Conservation (phyloP, 2,888 invertebrate species). For the Papilio gigon region DNA sequence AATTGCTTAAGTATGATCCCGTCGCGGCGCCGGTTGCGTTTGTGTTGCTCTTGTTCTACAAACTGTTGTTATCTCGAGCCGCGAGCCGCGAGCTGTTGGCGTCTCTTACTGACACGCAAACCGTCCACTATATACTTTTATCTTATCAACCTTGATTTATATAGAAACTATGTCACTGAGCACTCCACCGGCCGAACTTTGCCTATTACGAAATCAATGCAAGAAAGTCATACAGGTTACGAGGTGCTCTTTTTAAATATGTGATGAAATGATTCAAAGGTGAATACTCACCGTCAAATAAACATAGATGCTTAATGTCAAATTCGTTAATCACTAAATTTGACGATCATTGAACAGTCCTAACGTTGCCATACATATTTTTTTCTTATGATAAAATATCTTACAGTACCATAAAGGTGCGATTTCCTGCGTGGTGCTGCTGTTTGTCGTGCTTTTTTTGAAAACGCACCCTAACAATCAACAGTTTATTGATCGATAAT, state of each 20-base stretch:
- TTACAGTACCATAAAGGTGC: no score
- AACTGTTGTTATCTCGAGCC: conserved; percentile 12
- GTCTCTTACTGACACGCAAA: conserved; percentile 43
- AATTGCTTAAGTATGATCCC: conserved; percentile 15
- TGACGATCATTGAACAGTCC: not conserved
- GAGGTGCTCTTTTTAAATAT: conserved; percentile 2
- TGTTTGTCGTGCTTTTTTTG: no score
- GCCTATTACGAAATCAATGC: conserved; percentile 45
- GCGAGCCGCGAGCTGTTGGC: conserved; percentile 31
- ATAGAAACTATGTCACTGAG: conserved; percentile 60
- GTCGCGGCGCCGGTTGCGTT: not conserved
- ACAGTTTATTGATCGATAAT: not conserved
- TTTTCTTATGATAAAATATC: no score
- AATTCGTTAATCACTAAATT: not conserved
- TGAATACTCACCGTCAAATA: not conserved
- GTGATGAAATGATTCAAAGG: not conserved
- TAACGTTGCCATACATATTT: no score
- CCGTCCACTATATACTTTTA: conserved; percentile 52
- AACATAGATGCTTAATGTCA: not conserved
- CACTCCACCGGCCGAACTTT: conserved; percentile 43
- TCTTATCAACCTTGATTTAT: conserved; percentile 71
- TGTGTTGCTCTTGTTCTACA: conserved; percentile 7
- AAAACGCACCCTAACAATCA: not conserved
- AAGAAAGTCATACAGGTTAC: conserved; percentile 29
- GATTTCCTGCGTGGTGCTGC: no score